Evolutionary conservation across 2,888 invertebrate species (phyloP).

Genomic region (Neria commutata): DNA sequence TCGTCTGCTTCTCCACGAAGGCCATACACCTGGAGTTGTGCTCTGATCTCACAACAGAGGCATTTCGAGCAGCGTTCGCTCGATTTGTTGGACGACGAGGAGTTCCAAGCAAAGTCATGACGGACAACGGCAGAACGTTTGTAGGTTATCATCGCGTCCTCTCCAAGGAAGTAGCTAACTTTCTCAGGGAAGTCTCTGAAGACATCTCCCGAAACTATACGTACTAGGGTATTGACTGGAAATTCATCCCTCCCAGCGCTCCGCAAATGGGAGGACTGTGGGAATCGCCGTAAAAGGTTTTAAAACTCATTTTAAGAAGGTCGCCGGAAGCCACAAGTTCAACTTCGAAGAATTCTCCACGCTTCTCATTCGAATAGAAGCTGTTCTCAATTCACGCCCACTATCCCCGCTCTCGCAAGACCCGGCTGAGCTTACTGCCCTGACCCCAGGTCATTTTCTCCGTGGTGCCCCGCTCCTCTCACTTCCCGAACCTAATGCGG

Average conservation of each 20-base stretch:
- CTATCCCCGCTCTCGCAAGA: neutral
- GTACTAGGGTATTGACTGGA: neutral
- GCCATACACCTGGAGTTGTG: constrained; percentile 26
- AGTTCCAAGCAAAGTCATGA: constrained; percentile 19
- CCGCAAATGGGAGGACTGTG: constrained; percentile 6
- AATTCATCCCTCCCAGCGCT: constrained; percentile 5
- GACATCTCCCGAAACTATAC: too few relatives aligned
- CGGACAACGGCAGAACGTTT: constrained; percentile 24
- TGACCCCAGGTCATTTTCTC: constrained; percentile 13
- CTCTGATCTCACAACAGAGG: constrained; percentile 17
- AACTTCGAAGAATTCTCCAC: constrained; percentile 16
- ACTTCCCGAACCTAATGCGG: neutral
- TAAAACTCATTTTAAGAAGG: constrained; percentile 10
- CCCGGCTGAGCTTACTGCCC: neutral
- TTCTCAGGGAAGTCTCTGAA: too few relatives aligned
- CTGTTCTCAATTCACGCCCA: neutral
- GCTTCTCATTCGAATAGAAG: neutral
- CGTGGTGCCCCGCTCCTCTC: neutral
- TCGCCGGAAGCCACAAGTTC: neutral
- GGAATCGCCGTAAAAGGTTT: constrained; percentile 8
- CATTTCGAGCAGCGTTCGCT: constrained; percentile 28
- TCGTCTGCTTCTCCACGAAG: constrained; percentile 27
- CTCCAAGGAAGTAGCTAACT: too few relatives aligned
- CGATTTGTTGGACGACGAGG: constrained; percentile 24
- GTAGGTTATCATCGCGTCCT: constrained; percentile 5